Percentiles rank a stretch among this genome's conserved stretches.
Evolutionary conservation across 2,888 invertebrate genomes (phyloP).

Genomic region (Philaethria dido): DNA sequence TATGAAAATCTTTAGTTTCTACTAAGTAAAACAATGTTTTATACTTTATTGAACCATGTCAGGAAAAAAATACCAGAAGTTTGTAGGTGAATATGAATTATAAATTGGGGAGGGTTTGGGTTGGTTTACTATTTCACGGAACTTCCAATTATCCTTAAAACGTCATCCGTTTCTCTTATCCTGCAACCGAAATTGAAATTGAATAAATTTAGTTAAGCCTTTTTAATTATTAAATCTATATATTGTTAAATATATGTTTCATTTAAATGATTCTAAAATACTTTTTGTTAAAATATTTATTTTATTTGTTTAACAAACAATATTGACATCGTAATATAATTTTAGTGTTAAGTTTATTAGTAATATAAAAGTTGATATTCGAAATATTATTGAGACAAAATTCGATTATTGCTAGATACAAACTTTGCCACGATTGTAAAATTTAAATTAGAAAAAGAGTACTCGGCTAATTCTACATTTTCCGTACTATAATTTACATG

Average conservation of each 20-base stretch:
- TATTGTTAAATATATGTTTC: too few species aligned
- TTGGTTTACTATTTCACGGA: conserved; percentile 32
- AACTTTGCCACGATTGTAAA: neutral
- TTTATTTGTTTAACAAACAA: too few species aligned
- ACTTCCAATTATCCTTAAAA: conserved; percentile 36
- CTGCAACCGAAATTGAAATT: conserved; percentile 1
- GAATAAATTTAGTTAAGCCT: neutral
- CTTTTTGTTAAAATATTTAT: too few species aligned
- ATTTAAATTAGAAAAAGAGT: neutral
- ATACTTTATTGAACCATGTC: conserved; percentile 33
- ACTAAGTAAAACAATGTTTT: neutral
- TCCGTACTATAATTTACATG: neutral
- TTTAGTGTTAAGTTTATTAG: too few species aligned
- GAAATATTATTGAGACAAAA: neutral
- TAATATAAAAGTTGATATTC: neutral
- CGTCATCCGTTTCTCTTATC: conserved; percentile 13
- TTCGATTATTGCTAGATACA: neutral
- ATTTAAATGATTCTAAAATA: too few species aligned
- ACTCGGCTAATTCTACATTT: neutral
- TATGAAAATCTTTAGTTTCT: too few species aligned
- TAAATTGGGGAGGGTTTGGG: conserved; percentile 39
- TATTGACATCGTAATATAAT: too few species aligned
- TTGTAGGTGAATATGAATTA: conserved; percentile 41
- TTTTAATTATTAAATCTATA: too few species aligned
- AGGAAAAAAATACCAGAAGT: conserved; percentile 29